These are phyloP conservation scores for Sesia apiformis DNA, from an alignment of 2,888 invertebrate species.

Conservation along the genomic window DNA sequence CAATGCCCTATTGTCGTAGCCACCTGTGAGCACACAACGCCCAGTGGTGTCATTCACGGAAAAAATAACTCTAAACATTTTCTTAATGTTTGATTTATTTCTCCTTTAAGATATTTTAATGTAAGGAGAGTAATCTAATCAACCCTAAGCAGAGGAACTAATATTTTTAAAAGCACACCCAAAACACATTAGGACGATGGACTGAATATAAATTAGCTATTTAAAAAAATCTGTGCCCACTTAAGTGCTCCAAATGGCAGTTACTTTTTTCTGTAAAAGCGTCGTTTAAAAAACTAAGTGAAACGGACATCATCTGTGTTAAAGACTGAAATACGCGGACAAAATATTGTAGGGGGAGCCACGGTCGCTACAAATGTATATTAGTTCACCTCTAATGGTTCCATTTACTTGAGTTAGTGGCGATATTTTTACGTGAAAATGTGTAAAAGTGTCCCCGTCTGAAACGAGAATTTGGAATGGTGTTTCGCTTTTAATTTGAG, in stretches of 20 bases:
- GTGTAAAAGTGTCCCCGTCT: slow-evolving; percentile 15
- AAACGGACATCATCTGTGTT: slow-evolving; percentile 38
- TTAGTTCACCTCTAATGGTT: slow-evolving; percentile 53
- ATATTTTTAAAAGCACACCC: slow-evolving; percentile 36
- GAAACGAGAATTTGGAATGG: background rate
- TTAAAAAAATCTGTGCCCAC: slow-evolving; percentile 36
- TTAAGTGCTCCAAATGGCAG: slow-evolving; percentile 58
- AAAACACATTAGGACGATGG: slow-evolving; percentile 36
- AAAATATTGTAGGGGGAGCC: slow-evolving; percentile 31
- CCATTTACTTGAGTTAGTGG: slow-evolving; percentile 40
- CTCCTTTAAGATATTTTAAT: too few relatives aligned
- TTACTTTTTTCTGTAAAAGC: slow-evolving; percentile 56
- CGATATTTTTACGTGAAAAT: slow-evolving; percentile 25
- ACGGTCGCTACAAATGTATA: slow-evolving; percentile 43
- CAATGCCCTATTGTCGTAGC: slow-evolving; percentile 67
- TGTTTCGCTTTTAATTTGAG: slow-evolving; percentile 4
- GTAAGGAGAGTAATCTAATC: background rate
- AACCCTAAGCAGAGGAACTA: slow-evolving; percentile 14
- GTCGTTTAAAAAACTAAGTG: slow-evolving; percentile 46
- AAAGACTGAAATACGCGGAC: slow-evolving; percentile 27
- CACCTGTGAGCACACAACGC: slow-evolving; percentile 35
- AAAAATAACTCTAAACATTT: background rate
- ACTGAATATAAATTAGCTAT: slow-evolving; percentile 7
- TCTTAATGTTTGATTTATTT: background rate
- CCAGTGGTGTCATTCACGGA: slow-evolving; percentile 22